A percentile compares a stretch with the other conserved stretches of the same genome.
Evolutionary conservation across 2,888 invertebrate species (phyloP).

Genomic region (Clistopyga incitator): DNA sequence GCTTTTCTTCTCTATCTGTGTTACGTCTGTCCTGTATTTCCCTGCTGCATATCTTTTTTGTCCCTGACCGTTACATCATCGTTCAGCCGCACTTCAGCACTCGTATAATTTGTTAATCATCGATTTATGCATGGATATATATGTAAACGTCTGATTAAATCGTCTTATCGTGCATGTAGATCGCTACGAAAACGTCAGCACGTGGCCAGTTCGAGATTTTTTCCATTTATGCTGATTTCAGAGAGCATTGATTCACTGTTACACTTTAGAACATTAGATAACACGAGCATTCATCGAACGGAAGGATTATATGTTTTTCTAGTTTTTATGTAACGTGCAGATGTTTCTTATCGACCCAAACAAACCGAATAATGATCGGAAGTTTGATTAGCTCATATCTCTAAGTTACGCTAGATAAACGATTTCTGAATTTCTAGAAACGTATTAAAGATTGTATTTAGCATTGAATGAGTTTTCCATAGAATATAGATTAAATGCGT

Average conservation of each 20-base stretch:
- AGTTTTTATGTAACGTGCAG: background rate
- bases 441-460: background rate
- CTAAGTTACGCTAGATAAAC: background rate
- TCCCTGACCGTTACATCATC: slow-evolving; percentile 55
- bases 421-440: background rate
- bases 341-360: background rate
- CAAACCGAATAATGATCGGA: background rate
- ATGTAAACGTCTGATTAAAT: slow-evolving; percentile 25
- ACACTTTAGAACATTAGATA: slow-evolving; percentile 23
- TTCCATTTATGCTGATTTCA: background rate
- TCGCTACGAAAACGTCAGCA: background rate
- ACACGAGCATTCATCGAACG: slow-evolving; percentile 3
- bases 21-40: slow-evolving; percentile 32
- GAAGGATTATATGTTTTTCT: background rate
- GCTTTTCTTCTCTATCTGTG: slow-evolving; percentile 58
- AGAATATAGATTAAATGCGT: too few species aligned
- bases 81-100: background rate
- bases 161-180: slow-evolving; percentile 32
- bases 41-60: slow-evolving; percentile 16
- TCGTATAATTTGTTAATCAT: slow-evolving; percentile 14
- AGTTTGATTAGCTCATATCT: background rate
- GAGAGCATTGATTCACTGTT: slow-evolving; percentile 19
- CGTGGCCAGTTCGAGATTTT: slow-evolving; percentile 10
- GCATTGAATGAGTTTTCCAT: background rate
- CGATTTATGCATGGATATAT: background rate